Percentiles rank a stretch among this genome's conserved stretches.
Evolutionary conservation across 2,888 invertebrate genomes (phyloP).

Genomic region (Urechis unicinctus): DNA sequence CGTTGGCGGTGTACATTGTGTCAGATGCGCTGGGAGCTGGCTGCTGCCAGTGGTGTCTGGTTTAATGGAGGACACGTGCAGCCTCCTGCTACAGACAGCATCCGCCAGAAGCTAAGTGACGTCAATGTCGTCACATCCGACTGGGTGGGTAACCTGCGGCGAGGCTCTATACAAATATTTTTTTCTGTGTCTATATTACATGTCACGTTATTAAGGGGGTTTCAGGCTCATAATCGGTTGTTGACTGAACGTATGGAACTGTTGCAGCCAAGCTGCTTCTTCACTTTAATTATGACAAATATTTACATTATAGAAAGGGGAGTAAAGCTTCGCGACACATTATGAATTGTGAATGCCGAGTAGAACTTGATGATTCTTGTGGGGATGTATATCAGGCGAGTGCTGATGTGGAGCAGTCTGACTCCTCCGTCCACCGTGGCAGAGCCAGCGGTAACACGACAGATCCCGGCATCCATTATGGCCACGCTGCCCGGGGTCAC

Average conservation of each 20-base stretch:
- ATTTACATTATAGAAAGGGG: no score
- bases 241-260: no score
- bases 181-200: no score
- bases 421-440: background rate
- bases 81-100: slow-evolving; percentile 14
- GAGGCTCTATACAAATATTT: no score
- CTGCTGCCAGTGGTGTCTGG: slow-evolving; percentile 42
- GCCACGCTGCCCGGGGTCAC: background rate
- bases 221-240: no score
- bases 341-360: no score
- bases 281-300: no score
- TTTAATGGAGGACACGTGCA: slow-evolving; percentile 31
- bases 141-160: slow-evolving; percentile 3
- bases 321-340: no score
- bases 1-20: slow-evolving; percentile 43
- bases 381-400: no score
- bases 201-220: no score
- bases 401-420: slow-evolving; percentile 5
- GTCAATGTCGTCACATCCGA: slow-evolving; percentile 3
- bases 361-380: no score
- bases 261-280: no score
- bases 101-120: slow-evolving; percentile 12
- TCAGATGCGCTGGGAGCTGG: slow-evolving; percentile 35
- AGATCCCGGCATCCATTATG: background rate
- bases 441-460: background rate